phyloP scores from a whole-genome alignment of 2,797 vertebrate genomes.

The Sternotherus odoratus region DNA sequence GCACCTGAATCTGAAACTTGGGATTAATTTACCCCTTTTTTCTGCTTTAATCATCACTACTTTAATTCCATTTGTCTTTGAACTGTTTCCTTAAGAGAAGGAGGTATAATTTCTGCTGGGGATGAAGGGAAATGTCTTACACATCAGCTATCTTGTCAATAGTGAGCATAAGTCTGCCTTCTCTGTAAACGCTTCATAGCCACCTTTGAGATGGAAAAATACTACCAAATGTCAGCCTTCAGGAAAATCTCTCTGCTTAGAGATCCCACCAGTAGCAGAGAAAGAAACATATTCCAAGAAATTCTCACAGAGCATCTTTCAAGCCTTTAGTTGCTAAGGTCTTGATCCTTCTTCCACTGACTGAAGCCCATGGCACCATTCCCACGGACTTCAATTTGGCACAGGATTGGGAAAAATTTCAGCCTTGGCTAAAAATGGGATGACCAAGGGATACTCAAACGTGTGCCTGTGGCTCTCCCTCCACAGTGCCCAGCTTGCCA shows the following conservation, averaged over 20 bases:
- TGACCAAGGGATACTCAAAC: too few species aligned
- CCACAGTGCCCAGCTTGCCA: background rate
- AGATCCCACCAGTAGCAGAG: too few species aligned
- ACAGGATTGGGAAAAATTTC: too few species aligned
- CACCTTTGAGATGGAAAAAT: background rate
- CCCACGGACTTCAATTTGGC: too few species aligned
- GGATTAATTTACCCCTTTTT: background rate
- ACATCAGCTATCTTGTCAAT: background rate
- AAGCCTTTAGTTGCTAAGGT: too few species aligned
- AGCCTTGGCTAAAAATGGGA: too few species aligned
- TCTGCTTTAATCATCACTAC: background rate
- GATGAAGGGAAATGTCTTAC: background rate
- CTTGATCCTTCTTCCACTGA: too few species aligned
- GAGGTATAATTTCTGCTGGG: background rate
- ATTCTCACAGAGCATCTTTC: too few species aligned
- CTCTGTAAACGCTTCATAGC: background rate
- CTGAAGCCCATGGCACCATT: too few species aligned
- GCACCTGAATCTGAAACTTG: slow-evolving; percentile 1
- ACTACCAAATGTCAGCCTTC: background rate
- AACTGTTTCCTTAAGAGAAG: background rate
- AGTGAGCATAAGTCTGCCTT: background rate
- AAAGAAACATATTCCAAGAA: too few species aligned
- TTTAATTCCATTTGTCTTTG: background rate
- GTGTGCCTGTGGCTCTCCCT: too few species aligned
- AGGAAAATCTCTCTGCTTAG: background rate